Base-by-base conservation (phyloP, 1,140 invertebrate species). In the Aphis craccivora region DNA sequence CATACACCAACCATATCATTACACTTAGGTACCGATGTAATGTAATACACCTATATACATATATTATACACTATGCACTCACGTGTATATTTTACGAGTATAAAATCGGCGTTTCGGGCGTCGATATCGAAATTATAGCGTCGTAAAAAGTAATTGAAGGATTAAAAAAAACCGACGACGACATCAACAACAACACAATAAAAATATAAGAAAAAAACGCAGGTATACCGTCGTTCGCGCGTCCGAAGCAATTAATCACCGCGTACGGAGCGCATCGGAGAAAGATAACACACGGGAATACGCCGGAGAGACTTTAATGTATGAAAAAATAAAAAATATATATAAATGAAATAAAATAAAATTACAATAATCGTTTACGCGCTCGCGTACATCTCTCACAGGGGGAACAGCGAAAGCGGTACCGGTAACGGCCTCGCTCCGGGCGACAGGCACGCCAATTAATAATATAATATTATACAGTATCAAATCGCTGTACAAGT, bases 401-500 rank as follows among this genome's bases (percentile, higher is more conserved):
- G 91, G 35, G 91, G 81, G 91, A 43, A 76, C 45, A 37, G 91
- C 76, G 91, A 84, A 86, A 93, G 91, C 91, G 40, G 51, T 2
- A 8, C 43, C 43, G 30, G 90, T 22, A 22, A 25, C 67, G 30
- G 90, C 20, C 35, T 14, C 25, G 40, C 90, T 55, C 35, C 45
- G 76, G 81, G 91, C 91, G 91, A 93, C 81, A 43, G 23, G 18
- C n/a, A 84, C 48, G 48, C 91, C 91, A 43, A 86, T 93, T 84
- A 84, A 23, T 25, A 40, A 30, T 84, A 37, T 37, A 37, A 83
- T 23, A 83, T 22, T 37, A 22, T 20, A 76, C 60, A 76, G 30
- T 60, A 60, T 60, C 11, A 30, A 14, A 30, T 76, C 18, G n/a
- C 18, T 67, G 60, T 67, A 60, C 25, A 30, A 2, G 53, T 18